phyloP scores from a whole-genome alignment of 2,113 vertebrate genomes.

The Puffinus mauretanicus region DNA sequence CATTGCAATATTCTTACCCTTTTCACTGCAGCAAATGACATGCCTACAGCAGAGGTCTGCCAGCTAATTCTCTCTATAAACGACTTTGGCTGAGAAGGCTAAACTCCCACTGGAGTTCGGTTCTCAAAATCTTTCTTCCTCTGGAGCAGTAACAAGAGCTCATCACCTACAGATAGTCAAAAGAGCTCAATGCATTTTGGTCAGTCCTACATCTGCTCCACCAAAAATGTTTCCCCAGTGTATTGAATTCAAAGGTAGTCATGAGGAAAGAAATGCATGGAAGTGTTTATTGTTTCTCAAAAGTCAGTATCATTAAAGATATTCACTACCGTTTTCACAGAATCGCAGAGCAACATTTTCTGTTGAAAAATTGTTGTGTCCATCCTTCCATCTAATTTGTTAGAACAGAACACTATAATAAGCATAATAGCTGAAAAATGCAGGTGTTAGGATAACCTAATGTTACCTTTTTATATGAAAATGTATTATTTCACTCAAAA shows the following conservation, averaged over 20 bases:
- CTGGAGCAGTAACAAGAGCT: neutral
- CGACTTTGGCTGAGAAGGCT: neutral
- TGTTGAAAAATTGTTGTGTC: neutral
- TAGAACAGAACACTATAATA: neutral
- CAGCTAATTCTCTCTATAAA: neutral
- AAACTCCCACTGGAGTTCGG: neutral
- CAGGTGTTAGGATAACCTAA: neutral
- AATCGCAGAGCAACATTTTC: neutral
- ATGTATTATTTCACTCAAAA: neutral
- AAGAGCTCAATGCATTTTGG: neutral
- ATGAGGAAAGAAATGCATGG: neutral
- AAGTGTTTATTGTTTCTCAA: neutral
- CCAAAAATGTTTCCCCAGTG: neutral
- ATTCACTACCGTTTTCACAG: neutral
- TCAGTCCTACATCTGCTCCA: neutral
- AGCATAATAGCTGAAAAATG: neutral
- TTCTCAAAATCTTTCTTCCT: neutral
- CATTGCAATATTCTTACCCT: neutral
- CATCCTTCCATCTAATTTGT: neutral
- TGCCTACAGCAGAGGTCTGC: neutral
- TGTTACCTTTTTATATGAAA: neutral
- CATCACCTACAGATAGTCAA: neutral
- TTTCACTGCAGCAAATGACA: neutral
- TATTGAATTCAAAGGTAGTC: neutral
- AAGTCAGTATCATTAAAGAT: neutral